phyloP scores from a whole-genome alignment of 2,888 invertebrate species.

The Aphidoletes aphidimyza region DNA sequence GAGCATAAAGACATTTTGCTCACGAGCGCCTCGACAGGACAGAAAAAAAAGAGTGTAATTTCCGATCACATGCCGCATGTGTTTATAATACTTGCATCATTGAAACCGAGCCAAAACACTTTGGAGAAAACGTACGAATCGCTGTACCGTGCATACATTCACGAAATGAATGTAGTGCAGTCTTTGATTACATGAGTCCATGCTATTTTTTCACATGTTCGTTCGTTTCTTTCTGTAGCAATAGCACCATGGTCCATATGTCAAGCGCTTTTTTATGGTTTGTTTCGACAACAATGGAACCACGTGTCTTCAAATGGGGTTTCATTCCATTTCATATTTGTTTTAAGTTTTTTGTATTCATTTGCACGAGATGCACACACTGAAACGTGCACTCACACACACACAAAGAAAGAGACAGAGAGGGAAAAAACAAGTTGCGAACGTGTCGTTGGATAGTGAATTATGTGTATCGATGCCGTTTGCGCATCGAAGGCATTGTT shows the following conservation, averaged over 20 bases:
- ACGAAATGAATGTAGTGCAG: not conserved
- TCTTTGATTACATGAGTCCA: not conserved
- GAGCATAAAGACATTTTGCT: constrained; percentile 33
- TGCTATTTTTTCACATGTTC: not conserved
- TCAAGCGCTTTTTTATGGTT: not conserved
- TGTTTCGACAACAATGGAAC: not conserved
- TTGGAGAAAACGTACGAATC: not conserved
- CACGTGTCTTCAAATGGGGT: constrained; percentile 35
- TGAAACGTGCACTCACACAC: not conserved
- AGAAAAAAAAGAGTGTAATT: constrained; percentile 32
- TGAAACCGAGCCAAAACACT: constrained; percentile 13
- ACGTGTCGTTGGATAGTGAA: not conserved
- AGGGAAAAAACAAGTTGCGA: not conserved
- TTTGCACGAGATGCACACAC: not conserved
- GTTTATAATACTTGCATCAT: constrained; percentile 37
- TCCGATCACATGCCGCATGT: constrained; percentile 42
- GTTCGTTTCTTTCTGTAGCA: not conserved
- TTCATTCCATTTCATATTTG: constrained; percentile 23
- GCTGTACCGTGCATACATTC: not conserved
- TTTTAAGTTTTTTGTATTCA: constrained; percentile 44
- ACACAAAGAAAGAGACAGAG: not conserved
- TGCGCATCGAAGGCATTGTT: not conserved
- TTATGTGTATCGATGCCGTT: constrained; percentile 33
- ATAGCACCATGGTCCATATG: not conserved
- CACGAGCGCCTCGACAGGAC: not conserved